phyloP scores from a whole-genome alignment of 1,140 invertebrate species.

The Sycobia sp. region DNA sequence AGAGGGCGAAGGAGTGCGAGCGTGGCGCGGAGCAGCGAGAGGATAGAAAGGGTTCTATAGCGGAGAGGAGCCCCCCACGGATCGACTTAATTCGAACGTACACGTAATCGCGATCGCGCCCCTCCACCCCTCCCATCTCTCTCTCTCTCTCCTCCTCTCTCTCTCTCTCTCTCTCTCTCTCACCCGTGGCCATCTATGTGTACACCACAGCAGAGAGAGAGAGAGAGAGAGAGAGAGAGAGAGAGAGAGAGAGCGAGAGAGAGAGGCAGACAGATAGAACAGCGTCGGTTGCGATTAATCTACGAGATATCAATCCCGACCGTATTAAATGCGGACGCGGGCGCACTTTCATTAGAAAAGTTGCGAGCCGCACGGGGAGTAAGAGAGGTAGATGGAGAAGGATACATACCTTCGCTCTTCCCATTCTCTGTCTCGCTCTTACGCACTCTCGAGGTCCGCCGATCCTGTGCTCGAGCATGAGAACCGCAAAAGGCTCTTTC shows the following conservation, averaged over 20 bases:
- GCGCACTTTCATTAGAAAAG: constrained; percentile 29
- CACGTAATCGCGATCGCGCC: constrained; percentile 40
- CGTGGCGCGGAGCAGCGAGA: constrained; percentile 29
- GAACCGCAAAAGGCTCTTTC: not conserved
- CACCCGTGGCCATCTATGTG: too few species aligned
- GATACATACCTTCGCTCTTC: too few species aligned
- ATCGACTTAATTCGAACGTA: constrained; percentile 43
- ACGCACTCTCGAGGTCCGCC: too few species aligned
- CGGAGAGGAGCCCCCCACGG: constrained; percentile 36
- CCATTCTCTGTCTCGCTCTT: too few species aligned
- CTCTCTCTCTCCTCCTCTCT: too few species aligned
- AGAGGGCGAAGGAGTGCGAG: constrained; percentile 6
- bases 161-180: too few species aligned
- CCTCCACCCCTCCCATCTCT: too few species aligned
- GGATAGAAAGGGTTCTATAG: constrained; percentile 35
- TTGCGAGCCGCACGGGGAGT: not conserved
- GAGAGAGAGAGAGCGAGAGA: too few species aligned
- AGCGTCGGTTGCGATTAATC: constrained; percentile 33
- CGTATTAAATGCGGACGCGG: too few species aligned
- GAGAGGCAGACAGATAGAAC: constrained; percentile 1
- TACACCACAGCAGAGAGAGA: not conserved
- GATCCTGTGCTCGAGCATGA: too few species aligned
- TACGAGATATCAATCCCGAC: constrained; percentile 29
- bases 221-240: not conserved
- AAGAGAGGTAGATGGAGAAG: not conserved